phyloP scores from a whole-genome alignment of 2,888 invertebrate species.

The Thecophora atra region DNA sequence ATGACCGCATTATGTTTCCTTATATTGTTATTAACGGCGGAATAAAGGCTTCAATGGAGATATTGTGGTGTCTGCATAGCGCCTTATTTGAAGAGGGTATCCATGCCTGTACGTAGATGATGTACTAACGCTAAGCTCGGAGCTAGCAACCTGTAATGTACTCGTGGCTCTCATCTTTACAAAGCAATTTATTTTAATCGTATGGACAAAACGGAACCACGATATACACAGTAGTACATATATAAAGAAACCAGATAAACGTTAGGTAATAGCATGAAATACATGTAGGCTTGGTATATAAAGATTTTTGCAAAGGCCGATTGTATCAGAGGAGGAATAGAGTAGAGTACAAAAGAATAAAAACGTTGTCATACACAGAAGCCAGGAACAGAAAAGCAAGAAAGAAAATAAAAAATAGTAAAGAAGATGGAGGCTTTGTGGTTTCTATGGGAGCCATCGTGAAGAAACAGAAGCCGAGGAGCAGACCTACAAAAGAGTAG shows the following conservation, averaged over 20 bases:
- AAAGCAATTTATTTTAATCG: slow-evolving; percentile 2
- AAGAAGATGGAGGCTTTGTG: neutral
- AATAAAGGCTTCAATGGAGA: no score
- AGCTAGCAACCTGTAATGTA: neutral
- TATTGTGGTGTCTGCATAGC: no score
- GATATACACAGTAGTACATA: slow-evolving; percentile 3
- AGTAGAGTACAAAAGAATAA: slow-evolving; percentile 13
- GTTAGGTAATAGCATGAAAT: slow-evolving; percentile 41
- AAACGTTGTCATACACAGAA: slow-evolving; percentile 27
- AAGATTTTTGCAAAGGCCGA: neutral
- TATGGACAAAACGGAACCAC: neutral
- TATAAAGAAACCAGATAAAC: slow-evolving; percentile 41
- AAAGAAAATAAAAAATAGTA: neutral
- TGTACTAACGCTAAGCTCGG: neutral
- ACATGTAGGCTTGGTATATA: slow-evolving; percentile 11
- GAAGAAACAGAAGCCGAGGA: neutral
- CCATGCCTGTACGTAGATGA: no score
- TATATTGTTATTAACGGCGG: no score
- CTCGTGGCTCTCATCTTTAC: neutral
- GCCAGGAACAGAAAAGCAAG: neutral
- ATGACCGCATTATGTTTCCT: no score
- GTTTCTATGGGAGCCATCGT: neutral
- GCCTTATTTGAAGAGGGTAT: no score
- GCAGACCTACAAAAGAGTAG: neutral
- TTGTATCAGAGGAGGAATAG: neutral